Evolutionary conservation across 2,113 vertebrate genomes (phyloP).

Genomic region (Motacilla tschutschensis): DNA sequence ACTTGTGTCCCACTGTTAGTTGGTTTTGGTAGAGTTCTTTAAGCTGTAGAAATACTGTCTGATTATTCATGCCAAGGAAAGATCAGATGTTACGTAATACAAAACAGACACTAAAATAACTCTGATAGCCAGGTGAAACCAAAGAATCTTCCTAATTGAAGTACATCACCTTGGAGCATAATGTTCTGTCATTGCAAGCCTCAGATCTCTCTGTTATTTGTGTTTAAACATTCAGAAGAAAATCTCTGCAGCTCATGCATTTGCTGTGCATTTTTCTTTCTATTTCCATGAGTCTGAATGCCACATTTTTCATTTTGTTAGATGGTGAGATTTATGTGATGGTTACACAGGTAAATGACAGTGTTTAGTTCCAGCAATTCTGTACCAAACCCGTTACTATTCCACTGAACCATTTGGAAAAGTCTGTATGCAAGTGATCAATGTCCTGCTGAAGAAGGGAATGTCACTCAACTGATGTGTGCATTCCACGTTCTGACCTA

Average conservation of each 20-base stretch:
- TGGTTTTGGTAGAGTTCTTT: neutral
- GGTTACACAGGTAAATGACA: neutral
- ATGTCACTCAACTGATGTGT: neutral
- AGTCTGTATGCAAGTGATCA: neutral
- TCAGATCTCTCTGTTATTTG: neutral
- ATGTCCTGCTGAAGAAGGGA: neutral
- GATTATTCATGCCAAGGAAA: constrained; percentile 5
- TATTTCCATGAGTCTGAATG: neutral
- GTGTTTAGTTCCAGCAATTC: neutral
- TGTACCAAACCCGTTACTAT: neutral
- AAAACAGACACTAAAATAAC: constrained; percentile 20
- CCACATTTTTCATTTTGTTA: neutral
- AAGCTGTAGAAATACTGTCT: constrained; percentile 19
- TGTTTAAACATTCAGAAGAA: constrained; percentile 4
- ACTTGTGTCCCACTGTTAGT: neutral
- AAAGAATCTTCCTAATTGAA: constrained; percentile 32
- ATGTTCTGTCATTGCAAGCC: neutral
- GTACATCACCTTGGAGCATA: neutral
- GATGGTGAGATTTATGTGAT: neutral
- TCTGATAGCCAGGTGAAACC: constrained; percentile 3
- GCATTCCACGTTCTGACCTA: neutral
- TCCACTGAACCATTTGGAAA: neutral
- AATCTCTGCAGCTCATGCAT: neutral
- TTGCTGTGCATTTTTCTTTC: neutral
- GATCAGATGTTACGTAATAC: neutral